Base-by-base conservation (phyloP, 2,113 vertebrate species). In the Oncorhynchus kisutch region DNA sequence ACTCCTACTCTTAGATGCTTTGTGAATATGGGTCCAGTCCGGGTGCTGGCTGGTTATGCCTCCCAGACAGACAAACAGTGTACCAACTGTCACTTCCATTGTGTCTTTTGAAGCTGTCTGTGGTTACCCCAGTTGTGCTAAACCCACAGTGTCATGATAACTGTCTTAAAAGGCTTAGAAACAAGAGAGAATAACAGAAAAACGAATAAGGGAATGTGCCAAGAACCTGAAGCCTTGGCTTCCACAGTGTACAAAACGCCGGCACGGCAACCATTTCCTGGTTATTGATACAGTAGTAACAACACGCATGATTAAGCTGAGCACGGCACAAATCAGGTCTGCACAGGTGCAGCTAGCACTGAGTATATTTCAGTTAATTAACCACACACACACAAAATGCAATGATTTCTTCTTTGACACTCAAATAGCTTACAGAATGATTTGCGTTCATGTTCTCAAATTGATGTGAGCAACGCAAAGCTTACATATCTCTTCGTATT, bases 301-400 rank as follows among this genome's bases (percentile, higher is more conserved):
- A 81, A 83, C 83, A 82, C 73, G 29, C 27, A 49, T 78, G 81
- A 87, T 85, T 81, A 85, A 75, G 80, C 79, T 78, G 72, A 65
- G 71, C 62, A 72, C 51, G 20, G 66, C 70, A 73, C 74, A 79
- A 60, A 78, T 81, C 71, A 73, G 49, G 13, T 67, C 27, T 79
- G 80, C 84, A 73, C 77, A 76, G 5, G 18, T 22, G n/a, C 59
- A 76, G 64, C 51, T 69, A 22, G 75, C 69, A 1, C 73, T 74
- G 75, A 81, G 66, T 81, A 82, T 81, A 70, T 78, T 73, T 60
- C 67, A 59, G 79, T 81, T 89, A 86, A 89, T 90, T 86, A 85
- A 72, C 83, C 24, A 24, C 24, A 24, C 24, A 24, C 60, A 62
- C n/a, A 62, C 22, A 64, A 12, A 45, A 11, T 9, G 39, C 9